Evolutionary conservation across 2,797 vertebrate species (phyloP).

Genomic region (Neosalanx taihuensis): DNA sequence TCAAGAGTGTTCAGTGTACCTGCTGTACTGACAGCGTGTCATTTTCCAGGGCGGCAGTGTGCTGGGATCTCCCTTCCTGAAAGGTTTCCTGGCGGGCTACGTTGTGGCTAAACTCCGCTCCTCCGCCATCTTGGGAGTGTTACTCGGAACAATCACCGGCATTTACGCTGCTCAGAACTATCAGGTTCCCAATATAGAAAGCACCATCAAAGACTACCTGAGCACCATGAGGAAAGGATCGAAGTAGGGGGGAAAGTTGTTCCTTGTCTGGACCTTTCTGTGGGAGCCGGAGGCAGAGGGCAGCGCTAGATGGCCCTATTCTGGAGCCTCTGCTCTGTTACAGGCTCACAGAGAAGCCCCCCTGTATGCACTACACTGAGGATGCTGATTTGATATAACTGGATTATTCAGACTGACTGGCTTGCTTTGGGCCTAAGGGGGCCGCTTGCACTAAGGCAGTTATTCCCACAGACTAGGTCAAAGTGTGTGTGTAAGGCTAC

Average conservation of each 20-base stretch:
- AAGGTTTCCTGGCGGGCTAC: conserved; percentile 92
- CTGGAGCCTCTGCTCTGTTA: conserved; percentile 5
- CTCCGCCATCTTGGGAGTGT: conserved; percentile 86
- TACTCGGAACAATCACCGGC: conserved; percentile 87
- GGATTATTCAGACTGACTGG: conserved; percentile 30
- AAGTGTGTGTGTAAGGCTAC: conserved; percentile 22
- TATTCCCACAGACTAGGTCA: too few relatives aligned
- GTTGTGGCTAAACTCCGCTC: conserved; percentile 89
- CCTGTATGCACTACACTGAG: conserved; percentile 19
- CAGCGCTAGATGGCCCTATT: conserved; percentile 11
- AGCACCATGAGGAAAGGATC: conserved; percentile 80
- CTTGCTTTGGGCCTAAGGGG: neutral
- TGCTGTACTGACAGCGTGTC: neutral
- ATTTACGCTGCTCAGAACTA: conserved; percentile 88
- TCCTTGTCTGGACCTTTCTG: neutral
- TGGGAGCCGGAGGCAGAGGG: neutral
- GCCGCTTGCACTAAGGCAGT: too few relatives aligned
- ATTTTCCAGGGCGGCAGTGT: conserved; percentile 78
- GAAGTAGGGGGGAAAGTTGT: conserved; percentile 64
- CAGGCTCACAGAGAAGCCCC: neutral
- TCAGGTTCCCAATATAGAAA: conserved; percentile 85
- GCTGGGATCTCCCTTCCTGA: conserved; percentile 88
- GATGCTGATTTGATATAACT: conserved; percentile 26
- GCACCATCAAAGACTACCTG: conserved; percentile 83
- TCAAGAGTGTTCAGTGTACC: neutral